Conservation (phyloP, 2,113 vertebrate genomes). For the Onychostoma macrolepis region DNA sequence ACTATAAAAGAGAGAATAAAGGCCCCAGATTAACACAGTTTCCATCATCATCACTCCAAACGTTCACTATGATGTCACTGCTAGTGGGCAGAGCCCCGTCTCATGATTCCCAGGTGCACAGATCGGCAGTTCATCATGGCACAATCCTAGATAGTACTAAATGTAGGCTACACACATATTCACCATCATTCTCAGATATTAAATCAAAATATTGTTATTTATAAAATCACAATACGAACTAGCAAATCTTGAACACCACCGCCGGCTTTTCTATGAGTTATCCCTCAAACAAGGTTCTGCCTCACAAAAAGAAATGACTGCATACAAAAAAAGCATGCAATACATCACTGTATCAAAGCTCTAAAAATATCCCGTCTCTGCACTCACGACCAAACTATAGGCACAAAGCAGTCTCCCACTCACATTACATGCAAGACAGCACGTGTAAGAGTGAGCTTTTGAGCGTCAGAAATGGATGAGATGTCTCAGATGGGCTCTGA, state of each 20-base stretch:
- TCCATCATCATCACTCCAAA: not conserved
- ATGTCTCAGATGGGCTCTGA: slow-evolving; percentile 4
- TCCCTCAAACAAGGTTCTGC: not conserved
- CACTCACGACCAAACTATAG: slow-evolving; percentile 29
- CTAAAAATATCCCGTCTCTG: slow-evolving; percentile 40
- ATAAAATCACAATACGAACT: not conserved
- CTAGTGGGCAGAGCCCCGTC: not conserved
- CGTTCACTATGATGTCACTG: not conserved
- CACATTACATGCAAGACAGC: not conserved
- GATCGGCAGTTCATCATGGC: not conserved
- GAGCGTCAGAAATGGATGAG: not conserved
- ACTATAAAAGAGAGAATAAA: not conserved
- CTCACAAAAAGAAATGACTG: slow-evolving; percentile 12
- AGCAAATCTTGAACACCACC: not conserved
- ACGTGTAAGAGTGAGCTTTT: not conserved
- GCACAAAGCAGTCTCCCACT: slow-evolving; percentile 1
- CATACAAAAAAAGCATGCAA: slow-evolving; percentile 33
- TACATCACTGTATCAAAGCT: slow-evolving; percentile 49
- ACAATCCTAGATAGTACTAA: not conserved
- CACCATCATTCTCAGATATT: not conserved
- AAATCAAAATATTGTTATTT: not conserved
- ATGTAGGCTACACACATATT: not conserved
- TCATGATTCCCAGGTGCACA: not conserved
- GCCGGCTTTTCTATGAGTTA: slow-evolving; percentile 2
- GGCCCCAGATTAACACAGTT: not conserved